Base-by-base conservation (phyloP, 2,888 invertebrate genomes). In the Anthophora plumipes region DNA sequence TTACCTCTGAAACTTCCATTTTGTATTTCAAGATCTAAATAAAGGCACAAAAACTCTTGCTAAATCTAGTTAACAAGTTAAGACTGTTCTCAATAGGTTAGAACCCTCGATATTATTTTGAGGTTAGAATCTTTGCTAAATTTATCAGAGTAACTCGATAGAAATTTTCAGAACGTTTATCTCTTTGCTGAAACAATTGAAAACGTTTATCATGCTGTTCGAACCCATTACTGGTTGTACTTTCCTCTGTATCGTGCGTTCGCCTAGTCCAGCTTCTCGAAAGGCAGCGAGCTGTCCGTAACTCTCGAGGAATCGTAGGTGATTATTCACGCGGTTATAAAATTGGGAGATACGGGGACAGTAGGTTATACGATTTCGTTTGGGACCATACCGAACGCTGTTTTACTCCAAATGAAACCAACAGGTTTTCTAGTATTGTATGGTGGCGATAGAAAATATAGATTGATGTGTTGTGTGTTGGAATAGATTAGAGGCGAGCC, bases 401-500 rank as follows among this genome's bases (percentile, higher is more conserved):
- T 31, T 17, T 54, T 17, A 12, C 12, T 50, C 46, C 66, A n/a
- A 64, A 55, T 55, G 43, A 60, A 74, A 60, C 37, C 31, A 69
- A 69, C 43, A 71, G 71, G 43, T 74, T 74, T 12, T 43, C 5
- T 52, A 14, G 22, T n/a, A 20, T 39, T 25, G 48, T 48, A 5
- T 17, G 39, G n/a, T 64, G 54, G 31, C 25, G 25, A 66, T 64
- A 50, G 69, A 68, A 64, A 43, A 22, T n/a, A 69, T 79, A 64
- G 74, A 57, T 74, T 69, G 68, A 79, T 43, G 17, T 46, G 69
- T 48, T 50, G 60, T 50, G 39, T 54, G 22, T 46, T 20, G 43
- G 41, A 71, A 59, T 78, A 68, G 55, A 79, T 79, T 77, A 72
- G 63, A 50, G 55, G 12, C 25, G 12, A 66, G 79, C 79, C 69